phyloP scores from a whole-genome alignment of 2,113 vertebrate species.

The Tenebrosternarchus preto region DNA sequence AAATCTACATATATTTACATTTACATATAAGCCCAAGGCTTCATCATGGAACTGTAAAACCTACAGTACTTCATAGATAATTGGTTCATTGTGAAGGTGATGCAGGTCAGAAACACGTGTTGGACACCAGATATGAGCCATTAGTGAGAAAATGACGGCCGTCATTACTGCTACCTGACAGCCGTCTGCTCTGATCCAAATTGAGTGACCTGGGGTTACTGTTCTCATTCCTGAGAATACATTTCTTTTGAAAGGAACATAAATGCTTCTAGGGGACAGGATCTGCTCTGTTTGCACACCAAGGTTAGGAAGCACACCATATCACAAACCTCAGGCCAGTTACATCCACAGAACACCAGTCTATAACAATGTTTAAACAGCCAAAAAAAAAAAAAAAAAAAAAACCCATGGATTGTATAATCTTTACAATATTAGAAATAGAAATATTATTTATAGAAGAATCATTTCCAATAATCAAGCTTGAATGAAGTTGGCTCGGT shows the following conservation, averaged over 20 bases:
- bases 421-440: slow-evolving; percentile 10
- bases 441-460: neutral
- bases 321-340: neutral
- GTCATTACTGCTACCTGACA: slow-evolving; percentile 36
- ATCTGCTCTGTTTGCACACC: slow-evolving; percentile 27
- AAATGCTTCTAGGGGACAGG: too few species aligned
- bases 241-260: slow-evolving; percentile 14
- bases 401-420: slow-evolving; percentile 10
- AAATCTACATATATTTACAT: neutral
- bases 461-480: slow-evolving; percentile 43
- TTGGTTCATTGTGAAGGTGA: slow-evolving; percentile 38
- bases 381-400: slow-evolving; percentile 41
- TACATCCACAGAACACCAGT: neutral
- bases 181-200: slow-evolving; percentile 41
- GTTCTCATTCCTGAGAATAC: slow-evolving; percentile 16
- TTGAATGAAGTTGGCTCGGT: slow-evolving; percentile 47
- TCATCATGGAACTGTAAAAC: neutral
- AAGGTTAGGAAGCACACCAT: slow-evolving; percentile 33
- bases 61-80: neutral
- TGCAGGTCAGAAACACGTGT: slow-evolving; percentile 12
- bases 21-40: neutral
- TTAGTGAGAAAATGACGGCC: slow-evolving; percentile 41
- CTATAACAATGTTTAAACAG: slow-evolving; percentile 1
- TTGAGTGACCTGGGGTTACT: slow-evolving; percentile 30
- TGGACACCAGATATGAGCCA: slow-evolving; percentile 33